These are phyloP conservation scores for Nothoprocta pentlandii DNA, from an alignment of 2,113 vertebrate genomes.

Conservation along the genomic window DNA sequence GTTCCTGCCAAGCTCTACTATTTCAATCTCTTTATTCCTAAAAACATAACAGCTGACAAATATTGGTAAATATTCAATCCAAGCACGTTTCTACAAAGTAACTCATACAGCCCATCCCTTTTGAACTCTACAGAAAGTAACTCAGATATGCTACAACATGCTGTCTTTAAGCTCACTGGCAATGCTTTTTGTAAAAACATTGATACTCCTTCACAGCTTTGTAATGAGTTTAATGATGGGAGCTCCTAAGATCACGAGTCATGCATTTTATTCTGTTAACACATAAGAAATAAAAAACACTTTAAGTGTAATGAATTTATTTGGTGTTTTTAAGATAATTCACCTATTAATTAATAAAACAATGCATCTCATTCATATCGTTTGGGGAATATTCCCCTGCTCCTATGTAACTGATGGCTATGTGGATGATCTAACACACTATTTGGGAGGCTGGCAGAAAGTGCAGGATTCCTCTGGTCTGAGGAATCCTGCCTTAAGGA, in stretches of 20 bases:
- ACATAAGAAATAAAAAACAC: neutral
- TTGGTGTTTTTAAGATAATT: neutral
- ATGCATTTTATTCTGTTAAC: neutral
- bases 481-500: neutral
- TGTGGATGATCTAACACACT: neutral
- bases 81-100: neutral
- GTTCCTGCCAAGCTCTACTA: constrained; percentile 12
- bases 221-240: neutral
- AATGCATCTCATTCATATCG: fast-evolving
- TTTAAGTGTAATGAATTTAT: neutral
- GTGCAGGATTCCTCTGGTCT: neutral
- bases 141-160: neutral
- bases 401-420: neutral
- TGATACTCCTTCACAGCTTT: neutral
- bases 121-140: neutral
- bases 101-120: neutral
- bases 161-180: neutral
- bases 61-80: neutral
- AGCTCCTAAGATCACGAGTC: neutral
- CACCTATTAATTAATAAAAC: neutral
- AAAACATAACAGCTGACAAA: neutral
- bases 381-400: neutral
- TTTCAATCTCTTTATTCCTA: neutral
- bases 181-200: neutral
- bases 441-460: neutral